Evolutionary conservation across 2,888 invertebrate genomes (phyloP), one percentile per base, ranked within the genome.

Genomic region (Lasioglossum marginatum): DNA sequence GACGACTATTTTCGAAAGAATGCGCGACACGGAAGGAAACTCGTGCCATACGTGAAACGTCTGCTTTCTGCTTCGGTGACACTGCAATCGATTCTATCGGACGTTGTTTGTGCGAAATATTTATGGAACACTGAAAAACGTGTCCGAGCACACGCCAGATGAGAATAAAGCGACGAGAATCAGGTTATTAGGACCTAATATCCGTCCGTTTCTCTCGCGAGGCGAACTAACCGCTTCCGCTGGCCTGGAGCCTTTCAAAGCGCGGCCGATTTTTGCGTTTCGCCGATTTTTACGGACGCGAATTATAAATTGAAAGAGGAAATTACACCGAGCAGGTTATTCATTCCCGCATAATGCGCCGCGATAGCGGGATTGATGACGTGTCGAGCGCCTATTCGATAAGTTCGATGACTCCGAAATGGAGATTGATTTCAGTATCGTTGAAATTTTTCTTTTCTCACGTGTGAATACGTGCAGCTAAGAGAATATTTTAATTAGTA

Each of bases 181-280:
- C 89, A 79, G 85, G 89, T 90, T 89, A 89, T 89, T 82, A 87
- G 85, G 79, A 48, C 82, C 85, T 89, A 88, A 89, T 89, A 88
- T 90, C 88, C 87, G 88, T 73, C 57, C 81, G 80, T 87, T 86
- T 89, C 89, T 83, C 57, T 57, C 63, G 74, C 70, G 45, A 76
- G 71, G 37, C 66, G 23, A 77, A 72, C 27, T 5, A 48, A 66
- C 27, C 76, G 66, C 52, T 88, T 84, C 80, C 86, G 48, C 3
- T 23, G 34, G 0, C 34, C 76, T 34, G 23, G 19, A 31, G 63
- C 31, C 52, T 34, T 85, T 31, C 48, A 71, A 52, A 63, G 16
- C 45, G 48, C 43, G 34, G 27, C 43, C 16, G 37, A n/a, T 70
- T 70, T 70, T n/a, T 70, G 14, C 8, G 63, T 52, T 63, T 19